Evolutionary conservation across 2,113 vertebrate species (phyloP), one percentile per base, ranked within the genome.

Genomic region (Bubo scandiacus): DNA sequence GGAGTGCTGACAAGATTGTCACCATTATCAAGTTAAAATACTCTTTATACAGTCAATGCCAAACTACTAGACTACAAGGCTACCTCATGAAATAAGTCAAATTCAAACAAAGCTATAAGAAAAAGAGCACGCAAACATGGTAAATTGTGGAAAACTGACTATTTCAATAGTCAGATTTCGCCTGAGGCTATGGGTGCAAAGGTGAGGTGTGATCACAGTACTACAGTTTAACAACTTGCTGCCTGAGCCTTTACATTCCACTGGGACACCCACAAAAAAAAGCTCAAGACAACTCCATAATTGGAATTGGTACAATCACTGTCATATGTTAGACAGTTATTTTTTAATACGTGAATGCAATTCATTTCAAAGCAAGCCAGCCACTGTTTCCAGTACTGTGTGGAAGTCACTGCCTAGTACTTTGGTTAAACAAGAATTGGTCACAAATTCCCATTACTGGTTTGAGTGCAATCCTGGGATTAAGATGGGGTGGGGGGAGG

Each of bases 281-380:
- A 18, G 1, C 11, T 55, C 14, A 68, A 59, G 43, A 86, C 15
- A 86, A 38, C 5, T 58, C 65, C 16, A 1, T 47, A 75, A 78
- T 0, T 59, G 43, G 61, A 81, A 88, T 16, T 79, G 26, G 63
- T 85, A 85, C 29, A 92, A 83, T 32, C 47, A 55, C 38, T 45
- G 27, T 55, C 61, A 34, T n/a, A 62, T 21, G 34, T 61, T 65
- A 7, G 42, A 85, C 11, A 6, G 38, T 19, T 86, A 25, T 11
- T 73, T 93, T 93, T 92, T 49, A 88, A 21, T 72, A 75, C 5
- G 8, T 34, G 17, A 79, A 90, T 21, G 12, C 4, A 2, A 88
- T 59, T 85, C 1, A 82, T 65, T 81, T 71, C 66, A 72, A 92
- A 94, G 66, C 42, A 81, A 75, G 65, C 20, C 63, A 92, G 47